Base-by-base conservation (phyloP, 2,888 invertebrate genomes). In the Catocala nupta region DNA sequence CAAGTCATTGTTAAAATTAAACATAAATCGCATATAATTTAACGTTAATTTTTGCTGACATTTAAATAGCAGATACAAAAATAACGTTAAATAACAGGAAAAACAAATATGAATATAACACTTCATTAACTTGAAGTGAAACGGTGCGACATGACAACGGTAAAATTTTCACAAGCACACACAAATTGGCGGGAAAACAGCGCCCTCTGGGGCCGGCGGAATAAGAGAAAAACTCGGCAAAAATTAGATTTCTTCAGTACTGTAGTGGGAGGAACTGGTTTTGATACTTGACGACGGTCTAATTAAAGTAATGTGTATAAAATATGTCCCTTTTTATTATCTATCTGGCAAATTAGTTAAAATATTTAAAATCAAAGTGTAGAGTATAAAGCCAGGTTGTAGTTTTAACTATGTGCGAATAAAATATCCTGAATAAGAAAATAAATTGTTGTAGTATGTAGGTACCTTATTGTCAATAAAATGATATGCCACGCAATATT, bases 201-300 rank as follows among this genome's bases (percentile, higher is more conserved):
- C 86, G 82, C 83, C 83, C 90, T 77, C 83, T 75, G 63, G 85
- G 82, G 83, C 73, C 78, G 59, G 65, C 71, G 83, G 82, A 90
- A 87, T 90, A 88, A 88, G 87, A 90, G 92, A 93, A 93, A 93
- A 93, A 93, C 90, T 89, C 85, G 78, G 69, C 88, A 93, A 94
- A 92, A 93, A 93, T 92, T 92, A 91, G 90, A 93, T 93, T 93
- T 91, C 88, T 90, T 84, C 84, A 76, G 76, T 72, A 70, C 65
- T 59, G 54, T 73, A 80, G 64, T 58, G 42, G 66, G 82, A 78
- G 56, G 49, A 7, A 7, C 1, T 1, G 34, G 47, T 82, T 69
- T 90, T 91, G 92, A 87, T 86, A 89, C 88, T 90, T 87, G 55
- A 16, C 59, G 36, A 36, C 3, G 36, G 36, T 5, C 1, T 7